Percentiles rank a stretch among this genome's conserved stretches.
Conservation (phyloP, 1,140 invertebrate genomes). For the Aphis gossypii region DNA sequence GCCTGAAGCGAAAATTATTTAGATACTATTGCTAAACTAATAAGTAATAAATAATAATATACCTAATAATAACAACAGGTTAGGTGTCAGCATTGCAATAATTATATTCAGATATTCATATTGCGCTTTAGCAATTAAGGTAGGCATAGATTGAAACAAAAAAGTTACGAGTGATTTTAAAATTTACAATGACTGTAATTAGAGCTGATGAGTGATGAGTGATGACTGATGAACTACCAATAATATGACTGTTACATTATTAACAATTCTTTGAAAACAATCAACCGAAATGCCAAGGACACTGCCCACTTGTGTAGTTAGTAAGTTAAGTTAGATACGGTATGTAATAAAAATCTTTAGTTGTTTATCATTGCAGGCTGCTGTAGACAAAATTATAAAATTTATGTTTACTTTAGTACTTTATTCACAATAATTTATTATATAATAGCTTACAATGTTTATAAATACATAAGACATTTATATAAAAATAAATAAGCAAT, state of each 20-base stretch:
- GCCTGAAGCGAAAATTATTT: neutral
- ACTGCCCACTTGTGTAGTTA: neutral
- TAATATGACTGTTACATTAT: neutral
- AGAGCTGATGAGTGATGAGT: neutral
- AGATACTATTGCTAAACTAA: neutral
- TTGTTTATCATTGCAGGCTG: neutral
- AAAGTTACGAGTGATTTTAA: neutral
- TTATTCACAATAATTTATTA: too few relatives aligned
- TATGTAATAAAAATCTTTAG: neutral
- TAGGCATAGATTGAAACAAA: neutral
- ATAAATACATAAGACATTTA: neutral
- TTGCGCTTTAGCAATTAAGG: neutral
- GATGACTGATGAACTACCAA: neutral
- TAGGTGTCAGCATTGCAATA: neutral
- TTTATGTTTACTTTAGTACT: too few relatives aligned
- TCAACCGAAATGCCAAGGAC: conserved; percentile 8
- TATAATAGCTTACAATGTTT: too few relatives aligned
- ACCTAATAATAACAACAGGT: neutral
- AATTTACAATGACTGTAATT: neutral
- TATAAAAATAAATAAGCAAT: neutral
- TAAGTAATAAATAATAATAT: neutral
- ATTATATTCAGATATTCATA: neutral
- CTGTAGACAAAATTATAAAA: neutral
- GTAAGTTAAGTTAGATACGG: neutral
- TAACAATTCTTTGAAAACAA: neutral